These are phyloP conservation scores for Steatornis caripensis DNA, from an alignment of 2,113 vertebrate genomes.

Conservation along the genomic window DNA sequence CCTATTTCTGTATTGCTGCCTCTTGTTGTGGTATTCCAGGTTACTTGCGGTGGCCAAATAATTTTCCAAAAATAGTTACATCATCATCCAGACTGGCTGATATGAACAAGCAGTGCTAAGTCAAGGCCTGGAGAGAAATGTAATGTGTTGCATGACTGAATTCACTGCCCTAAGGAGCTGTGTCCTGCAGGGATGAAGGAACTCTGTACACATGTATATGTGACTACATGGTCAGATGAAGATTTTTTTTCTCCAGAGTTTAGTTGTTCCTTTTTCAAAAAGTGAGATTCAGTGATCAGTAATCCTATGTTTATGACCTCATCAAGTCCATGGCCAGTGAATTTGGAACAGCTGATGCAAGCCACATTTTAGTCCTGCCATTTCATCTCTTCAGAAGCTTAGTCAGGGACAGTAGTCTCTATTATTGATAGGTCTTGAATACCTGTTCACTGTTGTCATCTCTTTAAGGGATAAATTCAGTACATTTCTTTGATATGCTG, in stretches of 20 bases:
- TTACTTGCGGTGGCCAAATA: background rate
- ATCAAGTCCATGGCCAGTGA: background rate
- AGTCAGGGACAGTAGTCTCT: background rate
- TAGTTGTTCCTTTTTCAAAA: background rate
- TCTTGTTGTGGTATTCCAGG: background rate
- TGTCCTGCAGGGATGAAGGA: background rate
- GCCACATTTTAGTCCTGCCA: background rate
- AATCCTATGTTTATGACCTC: background rate
- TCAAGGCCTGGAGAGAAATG: background rate
- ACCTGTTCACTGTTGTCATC: background rate
- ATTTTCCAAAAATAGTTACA: background rate
- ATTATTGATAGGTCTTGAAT: rapidly evolving
- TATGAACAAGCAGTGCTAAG: background rate
- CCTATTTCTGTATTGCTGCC: background rate
- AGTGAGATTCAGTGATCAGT: background rate
- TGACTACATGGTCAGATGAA: background rate
- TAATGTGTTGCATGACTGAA: background rate
- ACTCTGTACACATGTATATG: rapidly evolving
- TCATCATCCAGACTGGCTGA: background rate
- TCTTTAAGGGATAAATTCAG: background rate
- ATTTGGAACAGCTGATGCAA: background rate
- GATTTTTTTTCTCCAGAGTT: background rate
- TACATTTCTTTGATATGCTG: background rate
- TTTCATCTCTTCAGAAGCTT: background rate
- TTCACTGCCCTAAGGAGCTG: rapidly evolving